Evolutionary conservation across 1,140 invertebrate species (phyloP), one percentile per base, ranked within the genome.

Genomic region (Araneus ventricosus): DNA sequence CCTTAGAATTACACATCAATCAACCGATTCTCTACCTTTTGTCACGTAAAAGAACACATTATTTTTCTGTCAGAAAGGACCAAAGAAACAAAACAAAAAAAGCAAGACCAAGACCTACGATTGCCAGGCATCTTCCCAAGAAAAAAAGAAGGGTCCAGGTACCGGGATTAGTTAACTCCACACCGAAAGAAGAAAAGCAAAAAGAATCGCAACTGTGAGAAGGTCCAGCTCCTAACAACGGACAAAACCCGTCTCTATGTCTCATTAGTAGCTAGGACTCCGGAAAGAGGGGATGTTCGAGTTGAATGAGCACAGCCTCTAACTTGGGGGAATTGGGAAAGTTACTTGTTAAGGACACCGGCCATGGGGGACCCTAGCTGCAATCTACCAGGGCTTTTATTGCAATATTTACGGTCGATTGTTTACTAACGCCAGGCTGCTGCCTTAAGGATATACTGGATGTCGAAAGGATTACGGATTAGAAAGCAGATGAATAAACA

Each of bases 201-300:
- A 87, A 14, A 39, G 45, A 39, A 39, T 57, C 24, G 45, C 45
- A 84, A 30, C 52, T 63, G 85, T 87, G 61, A 87, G 85, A 24
- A 63, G 59, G 52, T 85, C 82, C 6, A 57, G 39, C 22, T 85
- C 59, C 85, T 87, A 87, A 87, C 85, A 87, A 87, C 52, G 85
- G 22, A 87, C 45, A 52, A 52, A 52, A 52, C 45, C n/a, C 59
- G 45, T 52, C 85, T 52, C 85, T 39, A 84, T 84, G 80, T 87
- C 85, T 87, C 85, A 87, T 87, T 87, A 87, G 80, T 41, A 45
- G 2, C 24, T 84, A 45, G 8, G n/a, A 27, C 3, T 45, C 80
- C 39, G 80, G 39, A 84, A 84, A n/a, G n/a, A n/a, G 52, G 80
- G 80, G 82, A 41, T 34, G 82, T 45, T 52, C 39, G 41, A 84